Base-by-base conservation (phyloP, 2,888 invertebrate genomes). In the Latrodectus elegans region DNA sequence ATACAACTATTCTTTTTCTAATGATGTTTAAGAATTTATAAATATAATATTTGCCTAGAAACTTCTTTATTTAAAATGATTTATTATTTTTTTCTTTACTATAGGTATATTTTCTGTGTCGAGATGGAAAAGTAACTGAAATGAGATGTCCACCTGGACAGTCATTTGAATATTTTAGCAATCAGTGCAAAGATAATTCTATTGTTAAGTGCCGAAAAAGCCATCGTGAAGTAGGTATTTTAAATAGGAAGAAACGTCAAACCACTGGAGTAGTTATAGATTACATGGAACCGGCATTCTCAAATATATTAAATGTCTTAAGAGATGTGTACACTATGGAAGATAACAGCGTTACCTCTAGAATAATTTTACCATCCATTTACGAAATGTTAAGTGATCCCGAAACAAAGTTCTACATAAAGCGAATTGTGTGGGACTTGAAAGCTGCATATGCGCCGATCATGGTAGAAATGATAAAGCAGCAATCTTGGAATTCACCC, bases 91-190 rank as follows among this genome's bases (percentile, higher is more conserved):
- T 38, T 6, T 38, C 52, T 8, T 72, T n/a, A 51, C 68, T 8
- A 53, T 22, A 86, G 85, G 80, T 86, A 11, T 86, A 86, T n/a
- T 80, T 75, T 26, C n/a, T 52, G 0, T 86, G 85, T 26, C 38
- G 75, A 53, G 76, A 80, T 26, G 64, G 64, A 10, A 52, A 65
- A 65, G 52, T 86, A 64, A 55, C 52, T 4, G 80, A 75, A 1
- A 17, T 86, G 17, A 71, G 70, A 8, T 86, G 85, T 53, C 85
- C 80, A 0, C 2, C 38, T 22, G 85, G 85, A 38, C 51, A 86
- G 64, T 70, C 80, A 1, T 86, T 86, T 49, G 65, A 86, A 70
- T 68, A 80, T 22, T 64, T 65, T 15, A 55, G 76, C 2, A 55
- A 38, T 8, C 51, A 38, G n/a, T 86, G 85, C 22, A 53, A 65